Percentiles rank a stretch among this genome's conserved stretches.
Evolutionary conservation across 2,888 invertebrate genomes (phyloP).

Genomic region (Nudaria mundana): DNA sequence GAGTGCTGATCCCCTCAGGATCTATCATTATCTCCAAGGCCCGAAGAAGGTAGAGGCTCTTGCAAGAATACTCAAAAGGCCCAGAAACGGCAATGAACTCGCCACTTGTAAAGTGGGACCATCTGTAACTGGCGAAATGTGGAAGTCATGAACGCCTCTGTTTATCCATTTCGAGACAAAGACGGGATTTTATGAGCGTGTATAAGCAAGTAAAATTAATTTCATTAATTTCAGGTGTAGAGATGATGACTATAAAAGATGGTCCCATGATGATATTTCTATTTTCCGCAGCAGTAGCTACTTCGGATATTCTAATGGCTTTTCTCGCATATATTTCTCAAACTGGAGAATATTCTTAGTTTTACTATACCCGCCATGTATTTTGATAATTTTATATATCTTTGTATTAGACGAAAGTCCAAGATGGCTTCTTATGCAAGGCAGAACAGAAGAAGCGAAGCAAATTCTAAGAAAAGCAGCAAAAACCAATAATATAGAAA

Average conservation of each 20-base stretch:
- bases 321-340: slow-evolving; percentile 42
- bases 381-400: slow-evolving; percentile 83
- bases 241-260: slow-evolving; percentile 46
- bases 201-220: too few relatives aligned
- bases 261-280: slow-evolving; percentile 25
- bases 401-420: slow-evolving; percentile 86
- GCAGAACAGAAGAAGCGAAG: slow-evolving; percentile 82
- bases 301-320: slow-evolving; percentile 16
- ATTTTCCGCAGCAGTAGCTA: slow-evolving; percentile 10
- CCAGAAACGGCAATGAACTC: too few relatives aligned
- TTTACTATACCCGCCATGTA: slow-evolving; percentile 84
- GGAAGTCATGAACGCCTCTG: too few relatives aligned
- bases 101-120: too few relatives aligned
- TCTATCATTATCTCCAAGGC: too few relatives aligned
- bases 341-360: slow-evolving; percentile 85
- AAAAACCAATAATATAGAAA: slow-evolving; percentile 45
- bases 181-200: too few relatives aligned
- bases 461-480: slow-evolving; percentile 81
- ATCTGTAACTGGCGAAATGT: too few relatives aligned
- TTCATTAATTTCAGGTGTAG: slow-evolving; percentile 49
- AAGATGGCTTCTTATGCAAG: slow-evolving; percentile 87
- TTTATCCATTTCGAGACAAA: too few relatives aligned
- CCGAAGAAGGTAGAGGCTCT: too few relatives aligned
- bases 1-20: too few relatives aligned
- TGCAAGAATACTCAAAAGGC: too few relatives aligned